Conservation (phyloP, 1,140 invertebrate species). For the Coptotermes formosanus region DNA sequence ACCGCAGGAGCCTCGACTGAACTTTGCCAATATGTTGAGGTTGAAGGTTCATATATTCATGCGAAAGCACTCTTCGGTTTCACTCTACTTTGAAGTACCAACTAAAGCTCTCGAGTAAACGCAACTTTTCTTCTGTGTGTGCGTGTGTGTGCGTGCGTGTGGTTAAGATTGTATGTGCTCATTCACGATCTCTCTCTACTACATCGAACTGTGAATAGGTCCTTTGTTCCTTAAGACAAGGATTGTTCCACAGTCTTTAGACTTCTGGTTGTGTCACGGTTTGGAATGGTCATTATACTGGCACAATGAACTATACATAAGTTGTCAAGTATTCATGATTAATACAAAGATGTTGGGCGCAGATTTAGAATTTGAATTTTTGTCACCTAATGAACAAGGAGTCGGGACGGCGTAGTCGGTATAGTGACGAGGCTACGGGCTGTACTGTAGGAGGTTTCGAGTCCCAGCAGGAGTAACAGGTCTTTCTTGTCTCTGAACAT, state of each 20-base stretch:
- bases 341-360: background rate
- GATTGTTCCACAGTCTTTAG: conserved; percentile 1
- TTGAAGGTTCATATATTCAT: background rate
- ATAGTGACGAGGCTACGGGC: too few species aligned
- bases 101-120: background rate
- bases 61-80: background rate
- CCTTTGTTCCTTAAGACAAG: background rate
- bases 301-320: conserved; percentile 10
- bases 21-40: background rate
- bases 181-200: background rate
- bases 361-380: background rate
- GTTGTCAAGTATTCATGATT: background rate
- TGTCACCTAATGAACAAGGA: too few species aligned
- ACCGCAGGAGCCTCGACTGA: background rate
- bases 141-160: background rate
- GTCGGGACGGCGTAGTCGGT: too few species aligned
- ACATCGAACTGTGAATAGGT: background rate
- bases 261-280: background rate
- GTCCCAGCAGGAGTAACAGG: too few species aligned
- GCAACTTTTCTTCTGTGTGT: conserved; percentile 1
- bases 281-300: background rate
- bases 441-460: too few species aligned
- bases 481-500: too few species aligned
- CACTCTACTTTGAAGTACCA: background rate
- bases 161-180: background rate